A percentile compares a stretch with the other conserved stretches of the same genome.
phyloP scores from a whole-genome alignment of 37 sponge, comb jelly and placozoan species.

The Hormiphora californensis region DNA sequence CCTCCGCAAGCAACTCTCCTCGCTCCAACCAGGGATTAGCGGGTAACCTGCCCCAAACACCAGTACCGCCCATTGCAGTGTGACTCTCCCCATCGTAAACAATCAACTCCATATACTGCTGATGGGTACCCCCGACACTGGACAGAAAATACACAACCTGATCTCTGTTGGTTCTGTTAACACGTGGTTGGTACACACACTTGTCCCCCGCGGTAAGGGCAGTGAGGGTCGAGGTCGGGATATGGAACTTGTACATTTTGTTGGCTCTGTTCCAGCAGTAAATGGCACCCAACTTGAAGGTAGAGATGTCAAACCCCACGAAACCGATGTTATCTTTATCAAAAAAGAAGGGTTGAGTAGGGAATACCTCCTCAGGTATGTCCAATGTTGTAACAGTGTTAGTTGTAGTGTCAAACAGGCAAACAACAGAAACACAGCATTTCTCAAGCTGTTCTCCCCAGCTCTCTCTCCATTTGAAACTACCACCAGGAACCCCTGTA shows the following conservation, averaged over 20 bases:
- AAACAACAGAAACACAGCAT: slow-evolving; percentile 63
- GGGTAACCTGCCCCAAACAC: too few relatives aligned
- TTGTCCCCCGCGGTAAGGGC: background rate
- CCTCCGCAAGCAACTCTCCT: too few relatives aligned
- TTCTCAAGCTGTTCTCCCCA: slow-evolving; percentile 85
- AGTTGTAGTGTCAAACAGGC: slow-evolving; percentile 64
- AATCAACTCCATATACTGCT: slow-evolving; percentile 28
- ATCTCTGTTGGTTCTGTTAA: background rate
- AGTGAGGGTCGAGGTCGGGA: background rate
- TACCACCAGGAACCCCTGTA: background rate
- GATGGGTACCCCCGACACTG: background rate
- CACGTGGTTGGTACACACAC: background rate
- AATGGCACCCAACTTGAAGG: background rate
- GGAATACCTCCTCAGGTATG: background rate
- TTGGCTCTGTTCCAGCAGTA: slow-evolving; percentile 16
- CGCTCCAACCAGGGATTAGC: too few relatives aligned
- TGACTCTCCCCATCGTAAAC: too few relatives aligned
- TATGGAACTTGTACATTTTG: background rate
- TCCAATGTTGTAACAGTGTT: slow-evolving; percentile 51
- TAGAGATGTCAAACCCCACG: background rate
- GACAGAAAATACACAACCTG: slow-evolving; percentile 8
- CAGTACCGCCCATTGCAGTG: too few relatives aligned
- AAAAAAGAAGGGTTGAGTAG: background rate
- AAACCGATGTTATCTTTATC: background rate
- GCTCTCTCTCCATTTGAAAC: slow-evolving; percentile 56